Evolutionary conservation across 1,140 invertebrate genomes (phyloP).

Genomic region (Drosophila cardini): DNA sequence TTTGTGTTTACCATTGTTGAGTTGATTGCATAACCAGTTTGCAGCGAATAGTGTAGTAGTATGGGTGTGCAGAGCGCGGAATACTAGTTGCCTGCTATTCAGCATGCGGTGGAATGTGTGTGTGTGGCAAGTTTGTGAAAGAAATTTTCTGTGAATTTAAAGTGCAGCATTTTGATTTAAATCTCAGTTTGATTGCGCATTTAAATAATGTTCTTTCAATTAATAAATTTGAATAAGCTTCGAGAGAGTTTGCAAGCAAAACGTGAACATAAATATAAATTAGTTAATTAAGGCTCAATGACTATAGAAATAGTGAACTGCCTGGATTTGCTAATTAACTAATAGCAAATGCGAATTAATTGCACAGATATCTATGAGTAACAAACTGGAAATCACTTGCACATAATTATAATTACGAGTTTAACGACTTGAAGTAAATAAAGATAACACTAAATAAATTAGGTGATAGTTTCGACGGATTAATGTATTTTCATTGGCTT

Average conservation of each 20-base stretch:
- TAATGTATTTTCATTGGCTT: not conserved
- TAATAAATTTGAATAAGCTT: constrained; percentile 18
- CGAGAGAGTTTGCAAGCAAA: not conserved
- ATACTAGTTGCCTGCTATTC: not conserved
- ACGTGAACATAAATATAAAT: constrained; percentile 49
- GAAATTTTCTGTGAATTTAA: constrained; percentile 14
- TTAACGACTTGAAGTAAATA: constrained; percentile 16
- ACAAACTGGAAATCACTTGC: constrained; percentile 11
- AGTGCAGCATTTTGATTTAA: constrained; percentile 13
- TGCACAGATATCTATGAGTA: constrained; percentile 7
- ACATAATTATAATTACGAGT: constrained; percentile 15
- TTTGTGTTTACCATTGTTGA: constrained; percentile 41
- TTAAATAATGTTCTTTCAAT: constrained; percentile 20
- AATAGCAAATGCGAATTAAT: constrained; percentile 45
- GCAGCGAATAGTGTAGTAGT: not conserved
- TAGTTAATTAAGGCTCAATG: constrained; percentile 64
- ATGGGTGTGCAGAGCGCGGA: not conserved
- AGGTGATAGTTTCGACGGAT: constrained; percentile 6
- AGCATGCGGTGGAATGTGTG: not conserved
- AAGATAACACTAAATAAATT: constrained; percentile 19
- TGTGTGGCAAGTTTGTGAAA: not conserved
- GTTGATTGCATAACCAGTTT: constrained; percentile 45
- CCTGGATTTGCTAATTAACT: constrained; percentile 51
- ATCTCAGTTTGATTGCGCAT: constrained; percentile 21
- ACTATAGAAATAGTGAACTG: constrained; percentile 38